These are phyloP conservation scores for Piliocolobus tephrosceles DNA, from an alignment of 2,113 vertebrate genomes.

Conservation along the genomic window DNA sequence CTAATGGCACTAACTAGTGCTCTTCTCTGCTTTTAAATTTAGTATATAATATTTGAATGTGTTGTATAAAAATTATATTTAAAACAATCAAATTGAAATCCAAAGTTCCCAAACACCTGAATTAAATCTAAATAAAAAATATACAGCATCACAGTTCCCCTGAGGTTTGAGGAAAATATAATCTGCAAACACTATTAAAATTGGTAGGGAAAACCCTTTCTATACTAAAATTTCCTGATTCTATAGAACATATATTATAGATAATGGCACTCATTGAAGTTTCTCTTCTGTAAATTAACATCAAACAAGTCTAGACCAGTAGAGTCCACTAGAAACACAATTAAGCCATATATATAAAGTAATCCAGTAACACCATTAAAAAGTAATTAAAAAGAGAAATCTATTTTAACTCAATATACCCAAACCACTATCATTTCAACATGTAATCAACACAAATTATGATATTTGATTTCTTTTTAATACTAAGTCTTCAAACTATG, in stretches of 20 bases:
- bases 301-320: background rate
- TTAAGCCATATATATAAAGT: background rate
- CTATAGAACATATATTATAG: background rate
- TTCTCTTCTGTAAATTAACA: background rate
- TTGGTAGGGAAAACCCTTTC: background rate
- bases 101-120: constrained; percentile 18
- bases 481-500: background rate
- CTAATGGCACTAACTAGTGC: background rate
- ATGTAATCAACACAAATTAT: background rate
- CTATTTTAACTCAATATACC: background rate
- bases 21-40: background rate
- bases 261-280: background rate
- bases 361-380: background rate
- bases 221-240: background rate
- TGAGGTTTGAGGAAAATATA: background rate
- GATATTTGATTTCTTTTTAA: background rate
- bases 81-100: background rate
- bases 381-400: background rate
- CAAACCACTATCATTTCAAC: background rate
- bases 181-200: background rate
- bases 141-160: background rate
- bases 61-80: background rate
- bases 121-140: constrained; percentile 7
- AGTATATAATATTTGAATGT: background rate
- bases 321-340: background rate